Evolutionary conservation across 2,888 invertebrate species (phyloP).

Genomic region (Punctoribates punctum): DNA sequence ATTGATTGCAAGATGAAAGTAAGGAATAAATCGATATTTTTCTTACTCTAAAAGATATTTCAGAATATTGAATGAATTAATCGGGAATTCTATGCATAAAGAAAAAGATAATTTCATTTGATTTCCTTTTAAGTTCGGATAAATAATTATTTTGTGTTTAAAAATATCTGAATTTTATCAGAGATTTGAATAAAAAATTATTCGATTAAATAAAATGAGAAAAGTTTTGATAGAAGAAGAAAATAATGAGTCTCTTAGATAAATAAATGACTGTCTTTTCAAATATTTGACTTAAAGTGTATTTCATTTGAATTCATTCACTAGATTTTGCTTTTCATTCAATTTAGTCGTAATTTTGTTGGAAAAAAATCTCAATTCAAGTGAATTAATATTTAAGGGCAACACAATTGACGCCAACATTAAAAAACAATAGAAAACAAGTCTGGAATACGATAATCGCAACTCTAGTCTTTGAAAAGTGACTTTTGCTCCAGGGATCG

Average conservation of each 20-base stretch:
- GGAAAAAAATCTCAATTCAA: not conserved
- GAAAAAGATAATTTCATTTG: too few species aligned
- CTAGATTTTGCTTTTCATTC: not conserved
- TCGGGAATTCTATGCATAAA: too few species aligned
- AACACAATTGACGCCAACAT: conserved; percentile 9
- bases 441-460: not conserved
- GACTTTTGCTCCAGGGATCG: too few species aligned
- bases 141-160: too few species aligned
- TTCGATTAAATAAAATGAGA: not conserved
- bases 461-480: too few species aligned
- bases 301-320: not conserved
- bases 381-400: not conserved
- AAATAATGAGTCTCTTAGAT: not conserved
- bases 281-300: conserved; percentile 15
- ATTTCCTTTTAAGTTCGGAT: too few species aligned
- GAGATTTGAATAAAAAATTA: too few species aligned
- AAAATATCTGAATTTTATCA: too few species aligned
- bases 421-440: not conserved
- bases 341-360: not conserved
- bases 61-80: too few species aligned
- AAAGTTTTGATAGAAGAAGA: not conserved
- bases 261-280: conserved; percentile 20
- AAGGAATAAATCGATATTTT: too few species aligned
- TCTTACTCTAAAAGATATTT: too few species aligned
- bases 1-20: too few species aligned